Conservation (phyloP, 2,888 invertebrate genomes). For the Catocala nupta region DNA sequence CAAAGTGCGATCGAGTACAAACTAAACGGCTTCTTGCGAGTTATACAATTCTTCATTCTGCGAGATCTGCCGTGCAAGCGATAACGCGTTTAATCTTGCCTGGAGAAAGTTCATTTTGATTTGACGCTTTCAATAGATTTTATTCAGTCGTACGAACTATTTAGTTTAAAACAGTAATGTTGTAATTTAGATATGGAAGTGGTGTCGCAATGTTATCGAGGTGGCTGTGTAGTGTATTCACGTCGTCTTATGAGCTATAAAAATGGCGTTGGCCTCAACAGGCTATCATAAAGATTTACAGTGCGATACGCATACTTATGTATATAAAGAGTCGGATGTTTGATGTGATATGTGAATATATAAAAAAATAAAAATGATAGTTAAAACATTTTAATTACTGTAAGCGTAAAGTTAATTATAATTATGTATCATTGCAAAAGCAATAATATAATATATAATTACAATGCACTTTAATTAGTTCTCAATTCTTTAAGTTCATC, state of each 20-base stretch:
- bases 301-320: neutral
- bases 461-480: no score
- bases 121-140: constrained; percentile 41
- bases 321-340: constrained; percentile 5
- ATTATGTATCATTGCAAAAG: no score
- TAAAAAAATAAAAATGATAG: no score
- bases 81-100: constrained; percentile 51
- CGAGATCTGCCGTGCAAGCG: constrained; percentile 32
- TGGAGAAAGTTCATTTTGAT: constrained; percentile 55
- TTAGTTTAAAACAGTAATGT: constrained; percentile 27
- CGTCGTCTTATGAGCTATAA: neutral
- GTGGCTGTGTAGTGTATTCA: neutral
- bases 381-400: no score
- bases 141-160: constrained; percentile 42
- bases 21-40: constrained; percentile 62
- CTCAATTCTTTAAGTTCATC: no score
- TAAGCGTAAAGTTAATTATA: no score
- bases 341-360: no score
- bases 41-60: constrained; percentile 43
- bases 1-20: constrained; percentile 63
- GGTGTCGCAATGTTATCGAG: neutral
- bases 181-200: constrained; percentile 20
- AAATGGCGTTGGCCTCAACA: constrained; percentile 1
- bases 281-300: constrained; percentile 1
- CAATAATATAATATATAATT: no score